A percentile compares a stretch with the other conserved stretches of the same genome.
phyloP scores from a whole-genome alignment of 2,888 invertebrate genomes.

The Matsumyia berberina region DNA sequence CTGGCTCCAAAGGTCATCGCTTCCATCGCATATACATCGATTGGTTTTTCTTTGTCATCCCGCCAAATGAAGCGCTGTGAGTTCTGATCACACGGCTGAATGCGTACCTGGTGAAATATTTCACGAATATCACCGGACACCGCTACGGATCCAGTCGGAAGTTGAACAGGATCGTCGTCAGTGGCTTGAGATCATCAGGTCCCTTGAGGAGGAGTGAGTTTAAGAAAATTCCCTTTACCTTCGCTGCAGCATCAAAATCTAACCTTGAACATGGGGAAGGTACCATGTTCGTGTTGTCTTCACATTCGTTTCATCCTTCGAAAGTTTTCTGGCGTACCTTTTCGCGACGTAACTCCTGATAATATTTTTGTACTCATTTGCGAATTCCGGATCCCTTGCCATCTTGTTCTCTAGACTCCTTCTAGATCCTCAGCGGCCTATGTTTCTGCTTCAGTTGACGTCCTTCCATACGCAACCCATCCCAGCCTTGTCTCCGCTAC shows the following conservation, averaged over 20 bases:
- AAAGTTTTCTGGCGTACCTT: conserved; percentile 8
- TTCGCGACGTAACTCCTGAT: conserved; percentile 3
- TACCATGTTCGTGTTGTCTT: conserved; percentile 12
- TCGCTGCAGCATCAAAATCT: not conserved
- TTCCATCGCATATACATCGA: no score
- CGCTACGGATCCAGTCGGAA: not conserved
- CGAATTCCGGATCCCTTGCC: not conserved
- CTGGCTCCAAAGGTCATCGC: no score
- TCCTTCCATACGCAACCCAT: conserved; percentile 4
- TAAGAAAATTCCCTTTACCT: not conserved
- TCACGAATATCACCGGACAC: no score
- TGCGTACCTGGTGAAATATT: no score
- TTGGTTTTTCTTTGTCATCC: no score
- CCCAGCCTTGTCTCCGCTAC: conserved; percentile 9
- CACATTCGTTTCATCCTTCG: not conserved
- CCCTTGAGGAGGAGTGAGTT: not conserved
- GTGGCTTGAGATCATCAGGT: not conserved
- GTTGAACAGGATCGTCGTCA: no score
- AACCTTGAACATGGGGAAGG: not conserved
- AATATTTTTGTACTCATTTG: not conserved
- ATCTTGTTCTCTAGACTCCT: conserved; percentile 1
- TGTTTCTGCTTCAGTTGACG: not conserved
- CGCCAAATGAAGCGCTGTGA: no score
- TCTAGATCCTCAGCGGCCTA: no score
- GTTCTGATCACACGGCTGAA: no score